A percentile compares a stretch with the other conserved stretches of the same genome.
phyloP scores from a whole-genome alignment of 2,797 vertebrate genomes.

The Leucoraja ocellata region DNA sequence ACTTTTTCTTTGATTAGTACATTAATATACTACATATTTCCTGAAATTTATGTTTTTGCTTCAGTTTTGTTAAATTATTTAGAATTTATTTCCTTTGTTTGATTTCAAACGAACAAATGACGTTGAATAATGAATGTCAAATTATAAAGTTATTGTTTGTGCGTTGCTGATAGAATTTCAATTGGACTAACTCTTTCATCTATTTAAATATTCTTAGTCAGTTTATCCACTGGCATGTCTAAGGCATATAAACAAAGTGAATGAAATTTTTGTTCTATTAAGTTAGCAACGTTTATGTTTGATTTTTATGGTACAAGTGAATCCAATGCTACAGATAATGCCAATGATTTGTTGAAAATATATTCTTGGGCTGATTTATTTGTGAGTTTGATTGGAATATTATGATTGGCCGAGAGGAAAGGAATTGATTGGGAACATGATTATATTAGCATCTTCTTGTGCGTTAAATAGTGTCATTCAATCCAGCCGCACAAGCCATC shows the following conservation, averaged over 20 bases:
- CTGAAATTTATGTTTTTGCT: neutral
- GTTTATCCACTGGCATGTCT: neutral
- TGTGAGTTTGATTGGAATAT: neutral
- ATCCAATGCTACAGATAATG: neutral
- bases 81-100: neutral
- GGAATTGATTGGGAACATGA: neutral
- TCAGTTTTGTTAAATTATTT: neutral
- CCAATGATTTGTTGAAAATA: neutral
- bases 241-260: neutral
- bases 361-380: neutral
- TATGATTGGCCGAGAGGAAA: neutral
- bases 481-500: neutral
- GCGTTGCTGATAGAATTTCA: neutral
- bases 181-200: neutral
- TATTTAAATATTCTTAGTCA: neutral
- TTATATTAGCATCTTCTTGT: neutral
- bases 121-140: neutral
- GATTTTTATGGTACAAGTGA: neutral
- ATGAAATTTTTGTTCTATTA: neutral
- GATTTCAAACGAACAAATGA: neutral
- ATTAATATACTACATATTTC: neutral
- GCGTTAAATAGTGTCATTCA: neutral
- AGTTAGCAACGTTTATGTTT: neutral
- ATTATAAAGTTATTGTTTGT: neutral
- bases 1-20: neutral